Base-by-base conservation (phyloP, 2,797 vertebrate species). In the Tiaroga cobitis region DNA sequence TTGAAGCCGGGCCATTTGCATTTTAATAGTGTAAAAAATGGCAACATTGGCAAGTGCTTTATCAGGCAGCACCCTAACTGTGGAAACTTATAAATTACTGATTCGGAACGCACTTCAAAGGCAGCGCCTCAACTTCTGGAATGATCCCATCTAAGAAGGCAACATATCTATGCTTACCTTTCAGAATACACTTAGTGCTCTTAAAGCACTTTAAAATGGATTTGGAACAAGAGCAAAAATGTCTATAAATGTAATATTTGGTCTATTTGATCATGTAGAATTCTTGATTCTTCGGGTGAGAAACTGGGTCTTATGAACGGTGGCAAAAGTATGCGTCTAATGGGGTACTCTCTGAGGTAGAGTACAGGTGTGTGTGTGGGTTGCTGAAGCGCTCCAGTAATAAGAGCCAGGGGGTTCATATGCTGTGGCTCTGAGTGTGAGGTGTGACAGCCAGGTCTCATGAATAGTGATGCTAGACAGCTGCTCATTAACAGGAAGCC, bases 391-490 rank as follows among this genome's bases (percentile, higher is more conserved):
- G 88, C 88, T 84, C 88, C 83, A 76, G 88, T 94, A 93, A 93
- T 93, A 93, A 94, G 90, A 90, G 92, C 90, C 92, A 87, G 21
- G 90, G 91, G 82, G 89, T 91, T 91, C 89, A 93, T 92, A 92
- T 92, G 90, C 84, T 67, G 86, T 77, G 87, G 90, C 89, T 90
- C 87, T 91, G 91, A 93, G 91, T 93, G 91, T 86, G 89, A 86
- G 92, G 91, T 68, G 92, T 93, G 93, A 93, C 91, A 93, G 93
- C 93, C 93, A 90, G 90, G 90, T 87, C 92, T 95, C 94, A 95
- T 95, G 92, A 94, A 95, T 95, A 95, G 93, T 94, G 92, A 95
- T 95, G 93, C 91, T 80, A 89, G 86, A 95, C 94, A 95, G 94
- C 91, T 95, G 94, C 94, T 95, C 94, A 95, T 95, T 95, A 95